Evolutionary conservation across 2,888 invertebrate species (phyloP).

Genomic region (Parnassius mnemosyne): DNA sequence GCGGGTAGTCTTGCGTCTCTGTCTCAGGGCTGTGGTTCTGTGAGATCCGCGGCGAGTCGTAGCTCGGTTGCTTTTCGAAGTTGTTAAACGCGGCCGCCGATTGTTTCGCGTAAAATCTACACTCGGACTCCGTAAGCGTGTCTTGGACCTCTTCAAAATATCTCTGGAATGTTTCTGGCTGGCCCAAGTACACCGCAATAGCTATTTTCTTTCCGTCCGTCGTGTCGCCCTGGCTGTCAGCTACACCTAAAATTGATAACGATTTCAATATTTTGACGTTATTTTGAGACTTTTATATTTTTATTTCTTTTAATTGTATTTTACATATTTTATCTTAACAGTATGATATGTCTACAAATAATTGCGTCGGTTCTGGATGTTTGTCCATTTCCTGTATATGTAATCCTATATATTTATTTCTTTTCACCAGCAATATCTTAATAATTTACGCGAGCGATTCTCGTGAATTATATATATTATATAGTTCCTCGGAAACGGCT

Average conservation of each 20-base stretch:
- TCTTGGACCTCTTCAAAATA: slow-evolving; percentile 85
- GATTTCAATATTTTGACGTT: too few relatives aligned
- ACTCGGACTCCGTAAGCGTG: slow-evolving; percentile 83
- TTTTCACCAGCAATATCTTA: too few relatives aligned
- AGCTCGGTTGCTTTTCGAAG: slow-evolving; percentile 72
- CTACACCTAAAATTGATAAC: slow-evolving; percentile 58
- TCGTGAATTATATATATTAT: too few relatives aligned
- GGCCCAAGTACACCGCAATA: slow-evolving; percentile 92
- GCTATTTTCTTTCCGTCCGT: slow-evolving; percentile 93
- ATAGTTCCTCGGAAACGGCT: too few relatives aligned
- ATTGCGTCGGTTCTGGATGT: too few relatives aligned
- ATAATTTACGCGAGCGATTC: too few relatives aligned
- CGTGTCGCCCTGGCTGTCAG: slow-evolving; percentile 83
- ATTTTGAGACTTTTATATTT: too few relatives aligned
- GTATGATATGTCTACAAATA: too few relatives aligned
- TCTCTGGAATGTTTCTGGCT: slow-evolving; percentile 87
- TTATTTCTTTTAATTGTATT: too few relatives aligned
- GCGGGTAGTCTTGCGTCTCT: slow-evolving; percentile 68
- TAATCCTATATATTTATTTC: too few relatives aligned
- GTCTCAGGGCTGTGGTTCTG: slow-evolving; percentile 72
- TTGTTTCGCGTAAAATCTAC: slow-evolving; percentile 80
- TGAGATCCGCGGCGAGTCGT: slow-evolving; percentile 70
- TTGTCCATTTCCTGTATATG: too few relatives aligned
- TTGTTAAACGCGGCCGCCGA: slow-evolving; percentile 68
- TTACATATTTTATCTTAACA: too few relatives aligned